These are phyloP conservation scores for Rhodeus uyekii DNA, from an alignment of 2,797 vertebrate genomes.

Conservation along the genomic window DNA sequence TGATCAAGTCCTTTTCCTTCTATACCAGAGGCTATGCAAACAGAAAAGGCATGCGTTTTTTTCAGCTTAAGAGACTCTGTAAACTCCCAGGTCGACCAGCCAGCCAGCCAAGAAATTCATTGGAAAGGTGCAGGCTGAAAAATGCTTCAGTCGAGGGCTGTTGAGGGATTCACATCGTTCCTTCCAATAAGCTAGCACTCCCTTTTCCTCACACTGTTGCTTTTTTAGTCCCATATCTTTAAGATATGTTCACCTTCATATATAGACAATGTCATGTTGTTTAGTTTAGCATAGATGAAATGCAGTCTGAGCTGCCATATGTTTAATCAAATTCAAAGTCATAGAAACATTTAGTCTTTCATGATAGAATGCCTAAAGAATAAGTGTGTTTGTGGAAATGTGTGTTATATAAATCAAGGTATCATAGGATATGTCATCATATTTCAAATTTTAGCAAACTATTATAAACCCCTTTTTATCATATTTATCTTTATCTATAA, in stretches of 20 bases:
- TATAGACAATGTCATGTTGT: conserved; percentile 55
- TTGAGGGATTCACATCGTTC: conserved; percentile 31
- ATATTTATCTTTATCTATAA: background rate
- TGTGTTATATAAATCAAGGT: conserved; percentile 49
- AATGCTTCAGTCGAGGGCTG: conserved; percentile 43
- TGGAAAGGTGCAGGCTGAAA: conserved; percentile 59
- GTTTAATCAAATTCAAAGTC: conserved; percentile 62
- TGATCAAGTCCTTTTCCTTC: conserved; percentile 50
- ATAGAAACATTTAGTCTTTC: conserved; percentile 60
- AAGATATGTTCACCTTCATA: background rate
- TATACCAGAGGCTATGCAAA: conserved; percentile 54
- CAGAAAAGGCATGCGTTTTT: conserved; percentile 57
- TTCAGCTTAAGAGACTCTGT: conserved; percentile 40
- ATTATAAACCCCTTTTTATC: background rate
- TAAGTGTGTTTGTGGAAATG: conserved; percentile 58
- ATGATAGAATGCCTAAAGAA: conserved; percentile 51
- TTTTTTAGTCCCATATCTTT: conserved; percentile 21
- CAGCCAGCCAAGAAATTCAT: conserved; percentile 30
- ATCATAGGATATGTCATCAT: conserved; percentile 29
- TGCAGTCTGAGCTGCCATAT: conserved; percentile 53
- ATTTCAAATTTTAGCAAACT: conserved; percentile 3
- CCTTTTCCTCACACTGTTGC: conserved; percentile 1
- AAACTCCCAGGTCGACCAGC: conserved; percentile 27
- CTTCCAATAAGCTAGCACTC: conserved; percentile 25
- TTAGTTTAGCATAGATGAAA: conserved; percentile 55